phyloP scores from a whole-genome alignment of 2,888 invertebrate species.

The Julus scanicus region DNA sequence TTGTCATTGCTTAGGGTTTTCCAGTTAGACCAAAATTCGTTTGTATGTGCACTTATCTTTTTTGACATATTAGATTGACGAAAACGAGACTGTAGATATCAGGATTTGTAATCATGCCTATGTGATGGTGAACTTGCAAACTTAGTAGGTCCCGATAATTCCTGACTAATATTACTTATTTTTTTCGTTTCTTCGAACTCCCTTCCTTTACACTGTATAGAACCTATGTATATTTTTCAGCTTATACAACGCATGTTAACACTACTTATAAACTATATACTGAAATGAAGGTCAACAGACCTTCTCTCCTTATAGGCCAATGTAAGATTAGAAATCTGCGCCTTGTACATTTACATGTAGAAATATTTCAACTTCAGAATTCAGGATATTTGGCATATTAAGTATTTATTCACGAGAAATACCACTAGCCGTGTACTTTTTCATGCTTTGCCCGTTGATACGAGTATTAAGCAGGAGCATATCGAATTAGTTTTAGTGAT shows the following conservation, averaged over 20 bases:
- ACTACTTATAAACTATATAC: conserved; percentile 43
- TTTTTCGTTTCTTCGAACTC: conserved; percentile 1
- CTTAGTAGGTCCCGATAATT: conserved; percentile 18
- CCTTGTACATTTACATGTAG: conserved; percentile 40
- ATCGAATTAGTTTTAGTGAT: neutral
- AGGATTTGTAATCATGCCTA: conserved; percentile 32
- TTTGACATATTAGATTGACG: conserved; percentile 11
- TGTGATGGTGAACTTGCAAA: conserved; percentile 37
- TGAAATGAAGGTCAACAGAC: conserved; percentile 28
- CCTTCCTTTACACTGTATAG: conserved; percentile 34
- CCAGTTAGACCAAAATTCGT: neutral
- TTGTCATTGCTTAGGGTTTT: neutral
- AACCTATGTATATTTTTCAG: conserved; percentile 37
- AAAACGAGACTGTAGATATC: conserved; percentile 43
- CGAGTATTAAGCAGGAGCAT: conserved; percentile 19
- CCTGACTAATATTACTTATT: conserved; percentile 26
- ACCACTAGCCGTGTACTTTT: conserved; percentile 10
- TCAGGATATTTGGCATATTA: conserved; percentile 45
- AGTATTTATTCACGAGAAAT: conserved; percentile 16
- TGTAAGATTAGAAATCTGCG: conserved; percentile 20
- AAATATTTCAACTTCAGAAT: conserved; percentile 32
- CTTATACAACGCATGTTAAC: conserved; percentile 36
- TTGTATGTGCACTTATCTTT: neutral
- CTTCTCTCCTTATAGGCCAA: conserved; percentile 9
- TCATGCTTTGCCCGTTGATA: neutral